phyloP scores from a whole-genome alignment of 2,113 vertebrate genomes.

The Gulo gulo region DNA sequence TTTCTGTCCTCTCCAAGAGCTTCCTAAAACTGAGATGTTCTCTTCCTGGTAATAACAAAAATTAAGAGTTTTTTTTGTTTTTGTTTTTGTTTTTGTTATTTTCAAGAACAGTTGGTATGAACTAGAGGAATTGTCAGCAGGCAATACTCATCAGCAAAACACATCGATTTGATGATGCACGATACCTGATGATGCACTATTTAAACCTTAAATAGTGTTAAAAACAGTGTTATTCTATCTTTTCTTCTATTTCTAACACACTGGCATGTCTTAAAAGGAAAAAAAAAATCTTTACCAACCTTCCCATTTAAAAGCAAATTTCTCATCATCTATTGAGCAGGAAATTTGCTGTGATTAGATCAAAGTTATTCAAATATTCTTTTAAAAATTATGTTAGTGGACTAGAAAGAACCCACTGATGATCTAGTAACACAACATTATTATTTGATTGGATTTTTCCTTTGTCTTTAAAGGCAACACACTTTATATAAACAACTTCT shows the following conservation, averaged over 20 bases:
- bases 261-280: neutral
- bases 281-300: neutral
- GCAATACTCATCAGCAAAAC: neutral
- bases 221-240: neutral
- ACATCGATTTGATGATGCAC: neutral
- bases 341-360: neutral
- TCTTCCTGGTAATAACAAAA: neutral
- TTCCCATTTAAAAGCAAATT: neutral
- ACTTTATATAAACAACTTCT: neutral
- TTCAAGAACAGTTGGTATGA: neutral
- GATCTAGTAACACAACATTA: neutral
- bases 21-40: neutral
- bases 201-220: neutral
- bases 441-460: neutral
- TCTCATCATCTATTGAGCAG: neutral
- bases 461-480: constrained; percentile 7
- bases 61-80: neutral
- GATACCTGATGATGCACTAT: neutral
- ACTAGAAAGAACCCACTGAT: neutral
- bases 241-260: neutral
- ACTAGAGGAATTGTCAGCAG: neutral
- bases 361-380: neutral
- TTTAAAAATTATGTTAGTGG: neutral
- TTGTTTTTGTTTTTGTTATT: neutral
- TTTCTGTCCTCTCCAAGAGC: neutral